Evolutionary conservation across 1,140 invertebrate species (phyloP), one percentile per base, ranked within the genome.

Genomic region (Nasonia longicornis): DNA sequence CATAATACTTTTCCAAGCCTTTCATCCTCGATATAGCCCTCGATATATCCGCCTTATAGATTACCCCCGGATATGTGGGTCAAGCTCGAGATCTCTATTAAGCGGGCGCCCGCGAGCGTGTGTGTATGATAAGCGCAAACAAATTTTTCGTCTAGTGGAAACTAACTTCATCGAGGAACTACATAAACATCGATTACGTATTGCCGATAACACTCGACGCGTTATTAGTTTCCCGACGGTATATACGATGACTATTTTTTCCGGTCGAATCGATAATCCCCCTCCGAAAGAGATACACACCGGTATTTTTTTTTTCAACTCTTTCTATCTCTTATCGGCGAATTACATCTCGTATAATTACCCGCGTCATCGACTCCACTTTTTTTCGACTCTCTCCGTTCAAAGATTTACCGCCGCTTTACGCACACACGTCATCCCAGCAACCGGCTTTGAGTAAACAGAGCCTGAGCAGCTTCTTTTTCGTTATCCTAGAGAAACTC

Each of bases 151-250:
- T 58, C 16, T 6, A 20, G 6, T 20, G 2, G 20, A 20, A 58
- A 58, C 16, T 20, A 58, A 58, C 52, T 58, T 16, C 12, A 16
- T 14, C 45, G 12, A 48, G 45, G 16, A 31, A 63, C 31, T 76
- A 63, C 42, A 64, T 76, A 64, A 76, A 76, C 74, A 64, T 42
- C 58, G n/a, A 76, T 64, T 64, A 22, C 12, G 38, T 1, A 67
- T 2, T 29, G 29, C 26, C 22, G 22, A 31, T 63, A 76, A 64
- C 63, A 31, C 58, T 76, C 7, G 20, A 16, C 63, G 74, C 31
- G 16, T 76, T 76, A 76, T 64, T 76, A 76, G 31, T 76, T 76
- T 76, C 74, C 26, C n/a, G 63, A 12, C n/a, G 35, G 26, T 26
- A 26, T 26, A 26, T 26, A 12, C 26, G 66, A 67, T 67, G 26